phyloP scores from a whole-genome alignment of 2,797 vertebrate species.

The Sebastolobus alascanus region DNA sequence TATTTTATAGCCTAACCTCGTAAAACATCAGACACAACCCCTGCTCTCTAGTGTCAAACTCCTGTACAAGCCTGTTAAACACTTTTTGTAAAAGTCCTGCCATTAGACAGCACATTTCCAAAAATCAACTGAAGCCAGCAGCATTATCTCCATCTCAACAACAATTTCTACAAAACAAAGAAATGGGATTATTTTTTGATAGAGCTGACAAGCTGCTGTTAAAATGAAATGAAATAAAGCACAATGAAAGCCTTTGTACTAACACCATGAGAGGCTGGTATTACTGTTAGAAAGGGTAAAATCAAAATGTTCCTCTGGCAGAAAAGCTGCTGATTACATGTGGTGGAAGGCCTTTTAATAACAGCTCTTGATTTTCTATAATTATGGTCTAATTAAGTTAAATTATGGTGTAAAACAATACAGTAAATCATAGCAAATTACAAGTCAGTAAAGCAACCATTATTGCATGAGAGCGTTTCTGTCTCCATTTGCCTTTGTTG shows the following conservation, averaged over 20 bases:
- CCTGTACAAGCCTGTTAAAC: neutral
- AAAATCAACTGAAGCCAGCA: neutral
- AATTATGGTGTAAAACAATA: constrained; percentile 22
- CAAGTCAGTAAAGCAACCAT: constrained; percentile 13
- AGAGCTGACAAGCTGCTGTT: constrained; percentile 4
- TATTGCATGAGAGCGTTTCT: neutral
- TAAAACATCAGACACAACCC: neutral
- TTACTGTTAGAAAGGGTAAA: constrained; percentile 28
- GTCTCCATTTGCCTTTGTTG: neutral
- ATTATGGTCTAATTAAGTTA: constrained; percentile 37
- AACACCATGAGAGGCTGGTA: constrained; percentile 7
- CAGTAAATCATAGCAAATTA: constrained; percentile 37
- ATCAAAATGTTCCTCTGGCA: constrained; percentile 39
- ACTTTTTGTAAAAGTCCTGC: neutral
- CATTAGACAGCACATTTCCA: neutral
- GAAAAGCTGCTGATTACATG: constrained; percentile 46
- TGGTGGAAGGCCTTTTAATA: constrained; percentile 37
- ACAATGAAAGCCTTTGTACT: constrained; percentile 23
- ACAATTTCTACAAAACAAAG: neutral
- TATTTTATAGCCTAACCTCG: no score
- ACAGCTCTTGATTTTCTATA: constrained; percentile 32
- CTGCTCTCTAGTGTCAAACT: neutral
- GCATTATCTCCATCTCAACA: neutral
- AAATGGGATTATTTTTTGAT: neutral
- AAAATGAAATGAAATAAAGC: constrained; percentile 14